Evolutionary conservation across 1,140 invertebrate genomes (phyloP), one percentile per base, ranked within the genome.

Genomic region (Pseudachorutes palmiensis): DNA sequence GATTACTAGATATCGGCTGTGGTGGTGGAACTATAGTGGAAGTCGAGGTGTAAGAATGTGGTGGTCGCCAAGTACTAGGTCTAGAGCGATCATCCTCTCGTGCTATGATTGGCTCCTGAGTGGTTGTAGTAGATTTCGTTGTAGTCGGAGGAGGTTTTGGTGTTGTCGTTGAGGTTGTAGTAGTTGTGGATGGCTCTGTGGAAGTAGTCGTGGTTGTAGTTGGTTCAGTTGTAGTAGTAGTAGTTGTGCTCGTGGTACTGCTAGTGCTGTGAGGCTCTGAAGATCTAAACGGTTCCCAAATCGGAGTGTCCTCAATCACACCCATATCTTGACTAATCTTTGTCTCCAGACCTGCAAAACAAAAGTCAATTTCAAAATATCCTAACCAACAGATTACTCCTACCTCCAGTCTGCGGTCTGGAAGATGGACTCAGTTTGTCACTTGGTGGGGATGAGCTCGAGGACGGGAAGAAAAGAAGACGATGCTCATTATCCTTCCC

Each of bases 11-110:
- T 30, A 29, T 24, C 9, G 59, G 3, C 26, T 2, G 26, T 24
- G 48, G 22, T 31, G 48, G 32, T 26, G 28, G 3, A 32, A 28
- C 12, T 30, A 14, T 14, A 9, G 31, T 32, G 12, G 49, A 19
- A 5, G 9, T 32, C 3, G 49, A 36, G 19, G 49, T 24, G 30
- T 32, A n/a, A 26, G 49, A 5, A n/a, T 69, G 62, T 16, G 48
- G 29, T 48, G 72, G 72, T 33, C 68, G 33, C 72, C 72, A 73
- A 29, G 72, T 73, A 9, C 69, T 57, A 3, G 69, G 66, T 30
- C 64, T 68, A 3, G 62, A 59, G 1, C 1, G 12, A 22, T 64
- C 62, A 5, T 28, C 16, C 16, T 24, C 51, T 33, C 5, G 29
- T 57, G 19, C n/a, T 30, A 24, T 67, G 2, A 49, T 57, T 29